phyloP scores from a whole-genome alignment of 2,888 invertebrate genomes.

The Catonia carolina region DNA sequence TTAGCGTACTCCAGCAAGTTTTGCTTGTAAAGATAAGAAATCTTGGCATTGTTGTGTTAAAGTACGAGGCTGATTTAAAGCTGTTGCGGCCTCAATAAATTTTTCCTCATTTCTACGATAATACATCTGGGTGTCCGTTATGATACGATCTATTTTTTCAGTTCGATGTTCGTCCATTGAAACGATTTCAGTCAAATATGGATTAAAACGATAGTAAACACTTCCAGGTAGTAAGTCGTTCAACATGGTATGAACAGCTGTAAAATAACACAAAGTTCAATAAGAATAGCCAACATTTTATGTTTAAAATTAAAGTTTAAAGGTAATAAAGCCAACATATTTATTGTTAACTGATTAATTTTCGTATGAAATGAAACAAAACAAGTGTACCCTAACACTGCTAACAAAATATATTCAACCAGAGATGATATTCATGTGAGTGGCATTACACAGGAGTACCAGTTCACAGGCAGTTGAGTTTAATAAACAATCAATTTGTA shows the following conservation, averaged over 20 bases:
- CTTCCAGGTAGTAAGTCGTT: slow-evolving; percentile 66
- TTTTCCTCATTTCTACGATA: slow-evolving; percentile 73
- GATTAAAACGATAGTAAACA: slow-evolving; percentile 80
- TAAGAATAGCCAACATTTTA: not conserved
- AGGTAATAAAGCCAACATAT: no score
- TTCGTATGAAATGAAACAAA: no score
- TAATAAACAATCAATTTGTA: no score
- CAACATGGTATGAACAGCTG: slow-evolving; percentile 70
- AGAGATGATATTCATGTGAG: no score
- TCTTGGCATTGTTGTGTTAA: slow-evolving; percentile 44
- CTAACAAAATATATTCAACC: no score
- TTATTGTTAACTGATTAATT: no score
- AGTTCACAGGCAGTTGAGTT: no score
- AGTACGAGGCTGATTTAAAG: slow-evolving; percentile 43
- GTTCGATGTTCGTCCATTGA: slow-evolving; percentile 73
- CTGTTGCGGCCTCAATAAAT: slow-evolving; percentile 55
- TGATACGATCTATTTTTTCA: slow-evolving; percentile 60
- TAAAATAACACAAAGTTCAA: no score
- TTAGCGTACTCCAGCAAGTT: slow-evolving; percentile 27
- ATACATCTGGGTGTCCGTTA: slow-evolving; percentile 71
- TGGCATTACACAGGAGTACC: no score
- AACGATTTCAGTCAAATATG: slow-evolving; percentile 72
- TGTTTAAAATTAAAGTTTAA: not conserved
- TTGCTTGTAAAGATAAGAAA: slow-evolving; percentile 42
- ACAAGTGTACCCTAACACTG: no score